These are phyloP conservation scores for Lysandra coridon DNA, from an alignment of 2,888 invertebrate genomes.

Conservation along the genomic window DNA sequence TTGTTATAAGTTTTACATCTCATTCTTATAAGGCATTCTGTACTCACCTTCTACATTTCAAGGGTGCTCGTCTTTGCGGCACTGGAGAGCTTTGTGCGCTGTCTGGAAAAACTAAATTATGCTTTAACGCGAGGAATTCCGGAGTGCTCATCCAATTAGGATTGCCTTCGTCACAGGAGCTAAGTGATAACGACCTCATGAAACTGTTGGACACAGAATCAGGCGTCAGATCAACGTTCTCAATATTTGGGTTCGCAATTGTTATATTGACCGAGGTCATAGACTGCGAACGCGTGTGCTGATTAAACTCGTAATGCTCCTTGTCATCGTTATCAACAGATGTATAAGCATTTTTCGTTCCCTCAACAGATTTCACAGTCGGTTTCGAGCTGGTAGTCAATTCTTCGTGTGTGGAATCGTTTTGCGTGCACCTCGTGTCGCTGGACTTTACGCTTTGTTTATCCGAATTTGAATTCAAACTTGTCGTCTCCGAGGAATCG, in stretches of 20 bases:
- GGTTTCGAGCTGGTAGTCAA: conserved; percentile 67
- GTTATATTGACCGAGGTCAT: conserved; percentile 84
- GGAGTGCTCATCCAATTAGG: conserved; percentile 91
- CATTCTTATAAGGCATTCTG: background rate
- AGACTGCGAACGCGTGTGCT: conserved; percentile 78
- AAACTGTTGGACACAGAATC: conserved; percentile 81
- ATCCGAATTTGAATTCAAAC: conserved; percentile 75
- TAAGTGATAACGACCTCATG: conserved; percentile 82
- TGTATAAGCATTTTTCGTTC: conserved; percentile 62
- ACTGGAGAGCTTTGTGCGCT: conserved; percentile 89
- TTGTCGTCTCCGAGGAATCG: conserved; percentile 78
- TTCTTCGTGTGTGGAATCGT: conserved; percentile 69
- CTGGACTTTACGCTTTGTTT: conserved; percentile 74
- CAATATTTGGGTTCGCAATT: conserved; percentile 87
- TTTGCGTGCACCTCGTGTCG: conserved; percentile 66
- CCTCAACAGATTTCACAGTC: conserved; percentile 65
- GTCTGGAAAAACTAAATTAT: conserved; percentile 90
- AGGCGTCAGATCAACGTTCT: conserved; percentile 85
- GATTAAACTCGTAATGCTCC: conserved; percentile 62
- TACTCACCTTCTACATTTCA: conserved; percentile 82
- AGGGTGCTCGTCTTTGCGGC: conserved; percentile 81
- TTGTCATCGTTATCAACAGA: conserved; percentile 69
- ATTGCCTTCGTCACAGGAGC: conserved; percentile 85
- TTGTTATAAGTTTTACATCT: background rate
- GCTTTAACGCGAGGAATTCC: conserved; percentile 88